Conservation (phyloP, 53 echinoderm and acorn worm genomes). For the Antedon mediterranea region DNA sequence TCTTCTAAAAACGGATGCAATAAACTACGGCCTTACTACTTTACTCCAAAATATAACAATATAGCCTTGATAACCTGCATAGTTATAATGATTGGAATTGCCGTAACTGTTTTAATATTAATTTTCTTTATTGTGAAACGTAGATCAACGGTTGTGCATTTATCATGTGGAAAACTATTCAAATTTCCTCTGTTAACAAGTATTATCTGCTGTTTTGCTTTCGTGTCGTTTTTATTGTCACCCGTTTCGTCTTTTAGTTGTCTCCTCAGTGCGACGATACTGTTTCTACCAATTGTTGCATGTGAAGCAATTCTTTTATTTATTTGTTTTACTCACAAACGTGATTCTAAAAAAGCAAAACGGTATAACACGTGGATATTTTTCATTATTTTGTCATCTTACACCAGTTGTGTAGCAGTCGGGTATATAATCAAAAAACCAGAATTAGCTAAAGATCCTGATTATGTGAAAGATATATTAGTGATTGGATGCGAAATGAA, state of each 20-base stretch:
- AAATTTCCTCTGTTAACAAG: slow-evolving; percentile 20
- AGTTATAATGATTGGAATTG: slow-evolving; percentile 20
- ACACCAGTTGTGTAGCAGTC: neutral
- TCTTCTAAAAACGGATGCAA: slow-evolving; percentile 37
- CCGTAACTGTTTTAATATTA: slow-evolving; percentile 11
- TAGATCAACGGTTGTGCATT: slow-evolving; percentile 30
- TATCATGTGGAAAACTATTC: slow-evolving; percentile 37
- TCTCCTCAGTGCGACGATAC: slow-evolving; percentile 21
- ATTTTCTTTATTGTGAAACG: slow-evolving; percentile 33
- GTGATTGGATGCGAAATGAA: neutral
- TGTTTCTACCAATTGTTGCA: slow-evolving; percentile 37
- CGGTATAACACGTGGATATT: neutral
- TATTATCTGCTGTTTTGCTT: slow-evolving; percentile 31
- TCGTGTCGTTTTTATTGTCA: slow-evolving; percentile 33
- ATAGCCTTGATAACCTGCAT: slow-evolving; percentile 27
- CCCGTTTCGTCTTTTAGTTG: slow-evolving; percentile 26
- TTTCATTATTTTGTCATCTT: neutral
- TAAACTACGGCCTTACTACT: slow-evolving; percentile 25
- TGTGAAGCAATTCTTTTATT: slow-evolving; percentile 25
- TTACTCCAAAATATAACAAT: slow-evolving; percentile 1
- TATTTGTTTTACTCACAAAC: neutral
- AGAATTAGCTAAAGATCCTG: neutral
- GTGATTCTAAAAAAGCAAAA: neutral
- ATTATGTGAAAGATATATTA: neutral
- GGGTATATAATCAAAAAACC: neutral